These are phyloP conservation scores for Aplochiton taeniatus DNA, from an alignment of 2,797 vertebrate genomes.

Conservation along the genomic window DNA sequence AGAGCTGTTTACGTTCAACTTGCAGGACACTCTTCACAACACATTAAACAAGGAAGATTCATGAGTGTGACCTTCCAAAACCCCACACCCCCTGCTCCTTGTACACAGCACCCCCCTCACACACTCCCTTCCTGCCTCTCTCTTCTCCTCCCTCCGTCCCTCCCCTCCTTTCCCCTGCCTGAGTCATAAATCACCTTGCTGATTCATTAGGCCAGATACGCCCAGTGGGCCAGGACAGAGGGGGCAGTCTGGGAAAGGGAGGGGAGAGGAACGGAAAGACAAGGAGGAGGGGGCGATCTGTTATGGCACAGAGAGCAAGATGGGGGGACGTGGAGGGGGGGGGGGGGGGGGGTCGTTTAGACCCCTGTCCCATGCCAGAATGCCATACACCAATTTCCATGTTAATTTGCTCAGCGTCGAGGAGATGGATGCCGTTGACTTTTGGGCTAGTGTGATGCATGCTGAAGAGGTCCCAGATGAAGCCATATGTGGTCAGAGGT, in stretches of 20 bases:
- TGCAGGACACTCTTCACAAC: slow-evolving; percentile 1
- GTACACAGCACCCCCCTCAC: slow-evolving; percentile 30
- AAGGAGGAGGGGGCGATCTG: slow-evolving; percentile 21
- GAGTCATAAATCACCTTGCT: slow-evolving; percentile 74
- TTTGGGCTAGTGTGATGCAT: slow-evolving; percentile 60
- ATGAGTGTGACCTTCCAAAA: slow-evolving; percentile 57
- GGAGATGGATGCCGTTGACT: slow-evolving; percentile 73
- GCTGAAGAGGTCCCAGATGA: slow-evolving; percentile 46
- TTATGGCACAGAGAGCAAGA: slow-evolving; percentile 13
- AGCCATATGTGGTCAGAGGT: slow-evolving; percentile 41
- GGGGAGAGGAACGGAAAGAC: slow-evolving; percentile 30
- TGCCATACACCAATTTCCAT: slow-evolving; percentile 76
- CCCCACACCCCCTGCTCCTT: slow-evolving; percentile 26
- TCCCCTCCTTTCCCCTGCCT: slow-evolving; percentile 27
- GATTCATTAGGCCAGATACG: slow-evolving; percentile 73
- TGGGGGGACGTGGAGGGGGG: slow-evolving; percentile 22
- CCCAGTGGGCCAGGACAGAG: slow-evolving; percentile 56
- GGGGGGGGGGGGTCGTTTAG: slow-evolving; percentile 40
- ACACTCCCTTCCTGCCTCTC: not conserved
- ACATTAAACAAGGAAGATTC: slow-evolving; percentile 51
- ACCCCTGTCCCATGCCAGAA: slow-evolving; percentile 52
- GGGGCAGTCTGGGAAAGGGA: slow-evolving; percentile 17
- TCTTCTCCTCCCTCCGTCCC: slow-evolving; percentile 35
- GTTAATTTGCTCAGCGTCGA: slow-evolving; percentile 70
- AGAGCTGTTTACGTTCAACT: too few species aligned